These are phyloP conservation scores for Leistus spinibarbis DNA, from an alignment of 2,888 invertebrate species.

Conservation along the genomic window DNA sequence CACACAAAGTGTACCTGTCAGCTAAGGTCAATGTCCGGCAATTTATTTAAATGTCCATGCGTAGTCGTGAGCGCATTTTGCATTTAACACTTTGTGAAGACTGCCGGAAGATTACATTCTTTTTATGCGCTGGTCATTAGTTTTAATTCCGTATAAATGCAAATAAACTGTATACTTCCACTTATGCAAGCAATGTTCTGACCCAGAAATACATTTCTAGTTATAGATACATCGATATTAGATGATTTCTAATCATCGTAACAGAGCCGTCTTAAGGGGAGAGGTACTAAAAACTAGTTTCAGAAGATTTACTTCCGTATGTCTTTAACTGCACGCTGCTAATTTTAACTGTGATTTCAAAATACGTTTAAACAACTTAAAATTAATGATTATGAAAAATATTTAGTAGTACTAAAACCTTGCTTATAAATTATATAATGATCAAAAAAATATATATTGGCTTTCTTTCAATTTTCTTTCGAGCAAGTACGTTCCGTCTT, in stretches of 20 bases:
- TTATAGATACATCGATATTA: background rate
- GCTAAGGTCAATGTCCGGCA: conserved; percentile 29
- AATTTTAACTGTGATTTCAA: no score
- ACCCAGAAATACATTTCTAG: background rate
- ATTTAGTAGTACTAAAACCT: no score
- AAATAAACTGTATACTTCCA: background rate
- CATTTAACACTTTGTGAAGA: background rate
- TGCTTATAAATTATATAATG: no score
- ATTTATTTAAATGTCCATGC: background rate
- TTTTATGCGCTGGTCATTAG: background rate
- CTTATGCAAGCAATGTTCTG: background rate
- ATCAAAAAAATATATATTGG: no score
- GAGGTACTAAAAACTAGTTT: no score
- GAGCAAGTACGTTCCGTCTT: no score
- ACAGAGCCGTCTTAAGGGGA: no score
- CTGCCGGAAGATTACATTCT: background rate
- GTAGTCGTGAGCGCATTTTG: background rate
- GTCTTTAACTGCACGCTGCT: no score
- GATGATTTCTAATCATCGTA: background rate
- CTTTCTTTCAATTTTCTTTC: no score
- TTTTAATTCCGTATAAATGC: background rate
- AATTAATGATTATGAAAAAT: no score
- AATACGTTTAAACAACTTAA: no score
- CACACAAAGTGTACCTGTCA: background rate
- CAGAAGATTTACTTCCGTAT: no score